Base-by-base conservation (phyloP, 2,113 vertebrate species). In the Ellobius talpinus region DNA sequence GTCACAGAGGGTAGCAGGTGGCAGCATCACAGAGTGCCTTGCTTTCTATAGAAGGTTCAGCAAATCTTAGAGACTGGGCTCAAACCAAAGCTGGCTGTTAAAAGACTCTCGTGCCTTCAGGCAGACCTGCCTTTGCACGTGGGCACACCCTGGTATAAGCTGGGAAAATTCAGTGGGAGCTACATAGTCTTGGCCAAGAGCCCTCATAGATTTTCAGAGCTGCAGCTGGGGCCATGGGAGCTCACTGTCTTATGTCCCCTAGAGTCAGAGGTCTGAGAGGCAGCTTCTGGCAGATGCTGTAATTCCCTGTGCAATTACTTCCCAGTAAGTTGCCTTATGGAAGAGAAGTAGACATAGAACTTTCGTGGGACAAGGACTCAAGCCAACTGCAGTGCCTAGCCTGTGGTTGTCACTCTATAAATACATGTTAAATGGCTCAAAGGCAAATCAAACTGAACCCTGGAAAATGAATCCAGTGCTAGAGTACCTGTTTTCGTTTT, bases 401-500 rank as follows among this genome's bases (percentile, higher is more conserved):
- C 47, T 42, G 45, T 63, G 77, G 52, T 72, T 94, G 65, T 81
- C 74, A 72, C 50, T 95, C 87, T 74, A 55, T 81, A 87, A 96
- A 89, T 96, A 82, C 39, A 87, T 89, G 78, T 84, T 65, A 70
- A 90, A 55, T 61, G 87, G 87, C 70, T 45, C 29, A 66, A 65
- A 86, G 31, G 61, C 14, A 66, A 66, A 33, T 29, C 26, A 47
- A 86, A 86, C 61, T 29, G 29, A 90, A 84, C 45, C 17, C 29
- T 86, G 63, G 66, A 96, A 91, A 88, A 42, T 19, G 14, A 89
- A 76, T 94, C 66, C 4, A 4, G 82, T 58, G 39, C 73, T 29
- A 26, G 73, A 89, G 47, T n/a, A 14, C 66, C 93, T 91, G 87
- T 79, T 97, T 96, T 84, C 42, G 33, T 91, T 93, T 96, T 87